phyloP scores from a whole-genome alignment of 1,140 invertebrate genomes.

The Atta colombica region DNA sequence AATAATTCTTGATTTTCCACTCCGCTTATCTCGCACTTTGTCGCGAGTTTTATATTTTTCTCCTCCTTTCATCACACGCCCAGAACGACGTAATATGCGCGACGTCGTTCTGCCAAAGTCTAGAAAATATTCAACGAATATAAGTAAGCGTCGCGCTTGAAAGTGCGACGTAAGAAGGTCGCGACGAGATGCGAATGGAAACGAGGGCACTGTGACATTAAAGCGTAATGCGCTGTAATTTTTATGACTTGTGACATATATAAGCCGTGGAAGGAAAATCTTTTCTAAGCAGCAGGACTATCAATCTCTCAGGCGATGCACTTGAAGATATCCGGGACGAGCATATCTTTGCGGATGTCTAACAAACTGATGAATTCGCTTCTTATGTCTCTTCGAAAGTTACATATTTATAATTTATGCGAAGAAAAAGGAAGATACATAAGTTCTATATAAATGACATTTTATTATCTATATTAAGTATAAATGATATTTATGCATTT shows the following conservation, averaged over 20 bases:
- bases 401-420: neutral
- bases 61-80: neutral
- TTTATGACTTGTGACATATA: conserved; percentile 59
- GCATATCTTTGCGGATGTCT: neutral
- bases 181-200: conserved; percentile 59
- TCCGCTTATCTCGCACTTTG: conserved; percentile 11
- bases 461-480: neutral
- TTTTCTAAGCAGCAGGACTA: conserved; percentile 29
- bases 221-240: conserved; percentile 60
- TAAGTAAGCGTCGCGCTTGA: conserved; percentile 38
- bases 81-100: conserved; percentile 30
- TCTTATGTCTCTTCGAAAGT: conserved; percentile 11
- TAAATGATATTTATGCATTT: neutral
- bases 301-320: conserved; percentile 16
- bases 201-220: conserved; percentile 56
- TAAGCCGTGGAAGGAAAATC: conserved; percentile 30
- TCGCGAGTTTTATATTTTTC: conserved; percentile 48
- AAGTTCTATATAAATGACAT: neutral
- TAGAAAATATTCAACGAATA: conserved; percentile 53
- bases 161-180: conserved; percentile 49
- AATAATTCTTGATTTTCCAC: conserved; percentile 42
- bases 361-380: neutral
- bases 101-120: conserved; percentile 51
- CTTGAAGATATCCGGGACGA: conserved; percentile 19
- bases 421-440: too few relatives aligned